phyloP scores from a whole-genome alignment of 2,797 vertebrate genomes.

The Valencia hispanica region DNA sequence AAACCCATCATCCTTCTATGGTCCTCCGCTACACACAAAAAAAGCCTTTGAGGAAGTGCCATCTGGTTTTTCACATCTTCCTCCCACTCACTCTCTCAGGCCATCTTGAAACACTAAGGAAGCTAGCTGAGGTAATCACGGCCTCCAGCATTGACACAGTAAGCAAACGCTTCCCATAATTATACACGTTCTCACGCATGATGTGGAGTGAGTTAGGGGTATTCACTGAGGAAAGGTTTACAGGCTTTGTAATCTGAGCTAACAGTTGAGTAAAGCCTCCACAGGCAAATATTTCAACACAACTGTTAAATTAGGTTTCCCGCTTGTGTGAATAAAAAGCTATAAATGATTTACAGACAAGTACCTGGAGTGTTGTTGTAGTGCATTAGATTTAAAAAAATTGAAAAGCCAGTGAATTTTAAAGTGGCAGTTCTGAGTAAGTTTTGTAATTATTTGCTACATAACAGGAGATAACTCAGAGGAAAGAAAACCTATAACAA shows the following conservation, averaged over 20 bases:
- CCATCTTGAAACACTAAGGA: slow-evolving; percentile 46
- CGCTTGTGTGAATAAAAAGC: slow-evolving; percentile 4
- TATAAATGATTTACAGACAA: neutral
- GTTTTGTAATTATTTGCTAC: neutral
- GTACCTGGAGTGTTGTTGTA: neutral
- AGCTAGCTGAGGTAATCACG: slow-evolving; percentile 62
- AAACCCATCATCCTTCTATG: slow-evolving; percentile 39
- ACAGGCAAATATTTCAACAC: neutral
- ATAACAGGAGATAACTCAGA: neutral
- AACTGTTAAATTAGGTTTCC: slow-evolving; percentile 16
- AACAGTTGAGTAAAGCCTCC: slow-evolving; percentile 11
- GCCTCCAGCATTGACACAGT: slow-evolving; percentile 44
- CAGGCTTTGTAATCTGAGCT: slow-evolving; percentile 21
- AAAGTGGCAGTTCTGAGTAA: neutral
- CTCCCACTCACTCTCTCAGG: slow-evolving; percentile 49
- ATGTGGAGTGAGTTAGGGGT: slow-evolving; percentile 48
- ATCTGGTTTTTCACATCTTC: slow-evolving; percentile 64
- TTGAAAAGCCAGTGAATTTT: neutral
- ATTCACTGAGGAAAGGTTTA: slow-evolving; percentile 21
- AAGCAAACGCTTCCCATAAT: slow-evolving; percentile 53
- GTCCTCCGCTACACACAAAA: slow-evolving; percentile 60
- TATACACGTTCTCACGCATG: slow-evolving; percentile 53
- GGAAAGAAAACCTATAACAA: neutral
- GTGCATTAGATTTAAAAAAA: slow-evolving; percentile 9
- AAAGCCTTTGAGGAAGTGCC: slow-evolving; percentile 70